Percentiles rank a stretch among this genome's conserved stretches.
Conservation (phyloP, 1,140 invertebrate species). For the Tachypleus tridentatus region DNA sequence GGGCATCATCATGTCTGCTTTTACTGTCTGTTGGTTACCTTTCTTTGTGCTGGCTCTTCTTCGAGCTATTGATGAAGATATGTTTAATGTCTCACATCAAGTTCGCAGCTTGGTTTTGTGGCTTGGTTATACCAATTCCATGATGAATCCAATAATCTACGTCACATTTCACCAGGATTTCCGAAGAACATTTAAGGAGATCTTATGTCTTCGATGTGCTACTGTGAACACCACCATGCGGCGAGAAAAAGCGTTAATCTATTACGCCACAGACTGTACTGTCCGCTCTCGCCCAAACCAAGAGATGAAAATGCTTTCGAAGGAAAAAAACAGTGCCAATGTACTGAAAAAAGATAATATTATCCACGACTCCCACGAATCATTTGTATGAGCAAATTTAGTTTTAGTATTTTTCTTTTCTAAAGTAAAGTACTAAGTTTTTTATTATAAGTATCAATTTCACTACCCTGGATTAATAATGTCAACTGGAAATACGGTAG, state of each 20-base stretch:
- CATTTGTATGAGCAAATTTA: too few species aligned
- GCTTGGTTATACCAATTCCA: slow-evolving; percentile 93
- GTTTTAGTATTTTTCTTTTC: too few species aligned
- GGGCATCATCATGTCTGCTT: slow-evolving; percentile 84
- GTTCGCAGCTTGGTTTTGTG: slow-evolving; percentile 53
- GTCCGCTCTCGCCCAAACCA: too few species aligned
- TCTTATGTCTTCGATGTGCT: slow-evolving; percentile 76
- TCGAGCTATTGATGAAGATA: slow-evolving; percentile 63
- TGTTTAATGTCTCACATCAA: slow-evolving; percentile 49
- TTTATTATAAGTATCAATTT: too few species aligned
- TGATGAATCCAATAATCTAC: slow-evolving; percentile 86
- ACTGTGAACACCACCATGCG: slow-evolving; percentile 82
- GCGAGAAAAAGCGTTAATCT: slow-evolving; percentile 43
- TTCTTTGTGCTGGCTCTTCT: slow-evolving; percentile 89
- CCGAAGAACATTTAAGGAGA: slow-evolving; percentile 77
- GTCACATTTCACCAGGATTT: slow-evolving; percentile 87
- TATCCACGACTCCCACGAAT: too few species aligned
- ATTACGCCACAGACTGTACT: too few species aligned
- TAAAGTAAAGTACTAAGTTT: too few species aligned
- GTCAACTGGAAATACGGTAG: too few species aligned
- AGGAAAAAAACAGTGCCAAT: too few species aligned
- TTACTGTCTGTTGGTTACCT: slow-evolving; percentile 61
- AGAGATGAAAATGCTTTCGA: too few species aligned
- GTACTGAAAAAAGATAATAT: too few species aligned
- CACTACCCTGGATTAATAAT: too few species aligned